Evolutionary conservation across 2,113 vertebrate species (phyloP).

Genomic region (Mobula hypostoma): DNA sequence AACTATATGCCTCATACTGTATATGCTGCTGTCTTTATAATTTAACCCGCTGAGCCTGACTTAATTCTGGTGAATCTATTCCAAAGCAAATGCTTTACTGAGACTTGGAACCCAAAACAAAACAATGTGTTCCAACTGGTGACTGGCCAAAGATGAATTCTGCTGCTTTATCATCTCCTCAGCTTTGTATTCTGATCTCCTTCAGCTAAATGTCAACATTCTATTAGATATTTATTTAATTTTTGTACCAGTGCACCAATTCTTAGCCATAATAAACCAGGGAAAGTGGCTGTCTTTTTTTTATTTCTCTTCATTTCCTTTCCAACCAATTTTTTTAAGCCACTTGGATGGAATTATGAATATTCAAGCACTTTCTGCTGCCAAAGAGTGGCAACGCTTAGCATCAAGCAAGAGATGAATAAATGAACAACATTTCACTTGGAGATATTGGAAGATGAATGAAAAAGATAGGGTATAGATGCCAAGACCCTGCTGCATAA

Average conservation of each 20-base stretch:
- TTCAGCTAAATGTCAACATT: background rate
- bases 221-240: background rate
- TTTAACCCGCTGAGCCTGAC: background rate
- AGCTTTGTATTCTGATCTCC: background rate
- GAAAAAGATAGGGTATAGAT: background rate
- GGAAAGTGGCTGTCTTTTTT: background rate
- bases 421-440: background rate
- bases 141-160: background rate
- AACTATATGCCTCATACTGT: background rate
- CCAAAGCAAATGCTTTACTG: background rate
- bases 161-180: background rate
- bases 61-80: background rate
- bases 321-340: background rate
- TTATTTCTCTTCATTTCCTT: background rate
- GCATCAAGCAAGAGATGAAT: background rate
- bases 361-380: constrained; percentile 24
- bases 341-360: background rate
- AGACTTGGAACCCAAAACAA: no score
- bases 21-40: background rate
- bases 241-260: background rate
- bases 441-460: background rate
- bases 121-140: background rate
- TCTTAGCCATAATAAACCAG: background rate
- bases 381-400: background rate
- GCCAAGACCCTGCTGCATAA: background rate